A percentile compares a stretch with the other conserved stretches of the same genome.
Conservation (phyloP, 2,888 invertebrate species). For the Tetragonisca angustula region DNA sequence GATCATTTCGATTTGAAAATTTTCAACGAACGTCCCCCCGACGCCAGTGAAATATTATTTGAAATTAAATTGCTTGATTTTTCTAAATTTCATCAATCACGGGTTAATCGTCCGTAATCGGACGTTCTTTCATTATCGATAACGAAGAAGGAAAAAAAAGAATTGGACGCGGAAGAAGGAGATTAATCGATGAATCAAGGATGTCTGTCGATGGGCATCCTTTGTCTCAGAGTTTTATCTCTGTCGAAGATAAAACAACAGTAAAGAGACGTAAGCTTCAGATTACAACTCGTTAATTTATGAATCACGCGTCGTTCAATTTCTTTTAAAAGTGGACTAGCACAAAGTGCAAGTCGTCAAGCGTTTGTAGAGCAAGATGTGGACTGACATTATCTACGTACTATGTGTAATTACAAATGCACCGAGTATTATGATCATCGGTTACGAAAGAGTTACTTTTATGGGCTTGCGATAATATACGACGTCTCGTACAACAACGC, state of each 20-base stretch:
- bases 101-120: not conserved
- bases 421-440: not conserved
- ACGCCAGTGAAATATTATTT: too few species aligned
- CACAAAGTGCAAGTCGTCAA: too few species aligned
- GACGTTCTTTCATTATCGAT: not conserved
- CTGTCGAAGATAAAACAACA: slow-evolving; percentile 18
- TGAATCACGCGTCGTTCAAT: not conserved
- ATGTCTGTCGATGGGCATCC: not conserved
- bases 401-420: not conserved
- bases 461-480: not conserved
- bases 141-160: not conserved
- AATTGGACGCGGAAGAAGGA: not conserved
- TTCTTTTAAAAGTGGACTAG: too few species aligned
- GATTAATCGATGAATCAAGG: slow-evolving; percentile 11
- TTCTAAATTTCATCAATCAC: too few species aligned
- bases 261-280: not conserved
- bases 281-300: not conserved
- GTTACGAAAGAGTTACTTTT: not conserved
- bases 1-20: too few species aligned
- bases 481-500: not conserved
- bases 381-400: not conserved
- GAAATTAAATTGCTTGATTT: too few species aligned
- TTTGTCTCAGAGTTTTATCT: slow-evolving; percentile 12
- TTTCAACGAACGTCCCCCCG: too few species aligned
- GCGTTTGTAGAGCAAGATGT: too few species aligned